Evolutionary conservation across 2,888 invertebrate genomes (phyloP).

Genomic region (Pheosia tremula): DNA sequence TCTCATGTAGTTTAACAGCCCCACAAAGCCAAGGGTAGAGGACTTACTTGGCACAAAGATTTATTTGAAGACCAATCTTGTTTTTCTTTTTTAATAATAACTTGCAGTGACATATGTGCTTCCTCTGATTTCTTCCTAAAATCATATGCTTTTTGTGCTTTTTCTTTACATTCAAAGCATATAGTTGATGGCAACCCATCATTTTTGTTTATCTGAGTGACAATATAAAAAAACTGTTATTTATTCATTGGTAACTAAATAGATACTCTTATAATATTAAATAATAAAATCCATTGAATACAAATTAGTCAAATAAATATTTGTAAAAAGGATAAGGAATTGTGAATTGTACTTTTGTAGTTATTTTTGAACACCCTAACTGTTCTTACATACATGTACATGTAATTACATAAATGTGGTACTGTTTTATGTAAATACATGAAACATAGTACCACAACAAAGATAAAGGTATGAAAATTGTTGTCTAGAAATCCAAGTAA

Average conservation of each 20-base stretch:
- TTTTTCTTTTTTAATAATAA: conserved; percentile 53
- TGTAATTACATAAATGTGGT: no score
- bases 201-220: conserved; percentile 59
- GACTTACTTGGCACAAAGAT: conserved; percentile 21
- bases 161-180: conserved; percentile 66
- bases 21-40: neutral
- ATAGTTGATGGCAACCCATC: conserved; percentile 74
- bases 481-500: no score
- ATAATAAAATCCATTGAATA: no score
- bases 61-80: conserved; percentile 23
- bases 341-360: no score
- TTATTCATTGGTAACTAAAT: neutral
- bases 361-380: no score
- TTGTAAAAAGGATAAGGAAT: no score
- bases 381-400: no score
- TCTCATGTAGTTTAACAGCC: no score
- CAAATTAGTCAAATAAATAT: no score
- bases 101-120: conserved; percentile 59
- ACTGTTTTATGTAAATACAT: no score
- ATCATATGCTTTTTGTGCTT: conserved; percentile 65
- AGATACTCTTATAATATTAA: neutral
- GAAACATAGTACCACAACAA: no score
- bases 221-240: conserved; percentile 5
- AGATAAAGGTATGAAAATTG: no score
- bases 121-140: conserved; percentile 70